phyloP scores from a whole-genome alignment of 2,797 vertebrate species.

The Leuciscus waleckii region DNA sequence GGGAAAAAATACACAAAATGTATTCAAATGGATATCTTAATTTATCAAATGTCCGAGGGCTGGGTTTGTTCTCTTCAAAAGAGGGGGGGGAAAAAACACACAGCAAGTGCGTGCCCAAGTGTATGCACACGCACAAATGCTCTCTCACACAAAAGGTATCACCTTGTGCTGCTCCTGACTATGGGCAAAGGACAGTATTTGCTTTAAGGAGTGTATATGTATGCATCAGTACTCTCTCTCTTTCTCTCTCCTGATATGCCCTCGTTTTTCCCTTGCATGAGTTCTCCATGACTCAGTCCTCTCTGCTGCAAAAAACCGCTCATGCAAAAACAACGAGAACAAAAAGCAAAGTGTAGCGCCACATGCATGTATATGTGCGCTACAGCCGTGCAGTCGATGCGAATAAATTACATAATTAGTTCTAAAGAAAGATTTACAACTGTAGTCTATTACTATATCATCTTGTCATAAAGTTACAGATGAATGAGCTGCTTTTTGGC shows the following conservation, averaged over 20 bases:
- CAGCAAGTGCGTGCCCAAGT: slow-evolving; percentile 5
- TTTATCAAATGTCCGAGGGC: slow-evolving; percentile 55
- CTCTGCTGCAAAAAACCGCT: slow-evolving; percentile 35
- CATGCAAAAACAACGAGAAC: slow-evolving; percentile 28
- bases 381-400: neutral
- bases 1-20: slow-evolving; percentile 19
- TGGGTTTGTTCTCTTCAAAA: slow-evolving; percentile 51
- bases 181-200: slow-evolving; percentile 49
- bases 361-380: neutral
- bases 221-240: slow-evolving; percentile 40
- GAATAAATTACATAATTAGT: slow-evolving; percentile 13
- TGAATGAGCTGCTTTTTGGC: slow-evolving; percentile 4
- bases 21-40: slow-evolving; percentile 55
- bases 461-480: slow-evolving; percentile 28
- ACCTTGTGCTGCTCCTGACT: slow-evolving; percentile 54
- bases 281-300: slow-evolving; percentile 62
- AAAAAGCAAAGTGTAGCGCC: slow-evolving; percentile 16
- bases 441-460: slow-evolving; percentile 24
- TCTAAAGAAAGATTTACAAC: slow-evolving; percentile 32
- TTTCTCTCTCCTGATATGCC: slow-evolving; percentile 22
- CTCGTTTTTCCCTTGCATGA: slow-evolving; percentile 37
- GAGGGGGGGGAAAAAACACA: neutral
- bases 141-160: slow-evolving; percentile 44
- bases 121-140: slow-evolving; percentile 15
- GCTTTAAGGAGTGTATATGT: slow-evolving; percentile 44